Percentiles rank a stretch among this genome's conserved stretches.
Conservation (phyloP, 2,113 vertebrate genomes). For the Oreotrochilus melanogaster region DNA sequence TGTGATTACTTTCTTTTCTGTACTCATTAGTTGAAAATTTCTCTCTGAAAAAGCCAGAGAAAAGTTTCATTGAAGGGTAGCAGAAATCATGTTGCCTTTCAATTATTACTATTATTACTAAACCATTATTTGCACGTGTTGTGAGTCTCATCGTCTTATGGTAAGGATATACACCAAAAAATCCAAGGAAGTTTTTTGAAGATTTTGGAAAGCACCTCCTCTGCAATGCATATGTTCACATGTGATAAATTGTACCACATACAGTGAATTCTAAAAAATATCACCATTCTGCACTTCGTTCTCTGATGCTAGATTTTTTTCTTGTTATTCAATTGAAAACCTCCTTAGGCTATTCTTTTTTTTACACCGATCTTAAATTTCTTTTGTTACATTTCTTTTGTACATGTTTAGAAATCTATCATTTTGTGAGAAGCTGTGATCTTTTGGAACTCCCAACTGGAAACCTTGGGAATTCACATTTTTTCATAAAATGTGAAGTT, state of each 20-base stretch:
- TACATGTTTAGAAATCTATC: background rate
- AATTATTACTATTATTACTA: background rate
- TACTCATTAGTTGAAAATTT: background rate
- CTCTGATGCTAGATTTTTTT: background rate
- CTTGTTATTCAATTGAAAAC: background rate
- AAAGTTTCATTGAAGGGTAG: background rate
- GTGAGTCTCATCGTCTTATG: background rate
- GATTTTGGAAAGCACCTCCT: background rate
- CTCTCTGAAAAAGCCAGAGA: background rate
- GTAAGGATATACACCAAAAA: background rate
- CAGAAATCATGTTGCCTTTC: background rate
- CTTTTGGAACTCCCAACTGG: background rate
- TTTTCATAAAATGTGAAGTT: background rate
- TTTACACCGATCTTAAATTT: background rate
- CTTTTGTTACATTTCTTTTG: background rate
- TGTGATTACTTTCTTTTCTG: background rate
- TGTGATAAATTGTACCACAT: background rate
- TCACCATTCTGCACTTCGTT: background rate
- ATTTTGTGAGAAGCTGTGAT: background rate
- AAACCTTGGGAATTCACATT: background rate
- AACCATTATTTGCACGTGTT: background rate
- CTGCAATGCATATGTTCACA: background rate
- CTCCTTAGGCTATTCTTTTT: background rate
- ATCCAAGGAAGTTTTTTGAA: background rate
- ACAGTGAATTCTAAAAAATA: background rate